phyloP scores from a whole-genome alignment of 2,113 vertebrate species.

The Chinchilla lanigera region DNA sequence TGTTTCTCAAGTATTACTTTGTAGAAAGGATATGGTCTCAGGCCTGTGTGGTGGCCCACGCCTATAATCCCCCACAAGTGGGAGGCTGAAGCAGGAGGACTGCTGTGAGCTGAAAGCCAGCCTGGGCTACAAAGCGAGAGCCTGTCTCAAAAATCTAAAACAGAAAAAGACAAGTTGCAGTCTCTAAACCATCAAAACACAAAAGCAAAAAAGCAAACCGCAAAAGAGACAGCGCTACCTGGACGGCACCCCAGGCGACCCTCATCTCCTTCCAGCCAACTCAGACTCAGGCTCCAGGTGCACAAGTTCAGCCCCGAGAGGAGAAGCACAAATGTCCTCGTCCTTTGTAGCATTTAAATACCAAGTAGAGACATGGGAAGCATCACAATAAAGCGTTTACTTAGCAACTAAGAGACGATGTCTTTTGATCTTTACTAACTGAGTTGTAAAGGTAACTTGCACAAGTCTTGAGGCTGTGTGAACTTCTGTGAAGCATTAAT shows the following conservation, averaged over 20 bases:
- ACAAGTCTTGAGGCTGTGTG: not conserved
- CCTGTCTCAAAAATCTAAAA: too few species aligned
- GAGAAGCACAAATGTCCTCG: not conserved
- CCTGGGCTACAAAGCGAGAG: too few species aligned
- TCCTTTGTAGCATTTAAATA: slow-evolving; percentile 1
- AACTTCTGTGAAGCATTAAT: not conserved
- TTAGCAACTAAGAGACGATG: not conserved
- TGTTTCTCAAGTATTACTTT: not conserved
- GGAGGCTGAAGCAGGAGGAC: too few species aligned
- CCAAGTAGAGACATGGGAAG: not conserved
- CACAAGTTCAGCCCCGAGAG: not conserved
- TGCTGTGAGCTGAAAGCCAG: too few species aligned
- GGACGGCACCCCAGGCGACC: accelerated
- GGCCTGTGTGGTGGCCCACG: too few species aligned
- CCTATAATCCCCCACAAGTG: too few species aligned
- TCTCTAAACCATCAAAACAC: not conserved
- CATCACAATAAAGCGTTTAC: not conserved
- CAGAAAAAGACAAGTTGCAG: too few species aligned
- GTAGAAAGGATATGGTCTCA: not conserved
- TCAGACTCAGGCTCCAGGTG: not conserved
- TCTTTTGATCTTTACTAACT: not conserved
- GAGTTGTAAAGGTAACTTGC: not conserved
- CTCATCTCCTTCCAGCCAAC: not conserved
- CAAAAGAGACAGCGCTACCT: not conserved
- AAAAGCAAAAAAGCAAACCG: not conserved